Base-by-base conservation (phyloP, 1,140 invertebrate species). In the Euglossa dilemma region DNA sequence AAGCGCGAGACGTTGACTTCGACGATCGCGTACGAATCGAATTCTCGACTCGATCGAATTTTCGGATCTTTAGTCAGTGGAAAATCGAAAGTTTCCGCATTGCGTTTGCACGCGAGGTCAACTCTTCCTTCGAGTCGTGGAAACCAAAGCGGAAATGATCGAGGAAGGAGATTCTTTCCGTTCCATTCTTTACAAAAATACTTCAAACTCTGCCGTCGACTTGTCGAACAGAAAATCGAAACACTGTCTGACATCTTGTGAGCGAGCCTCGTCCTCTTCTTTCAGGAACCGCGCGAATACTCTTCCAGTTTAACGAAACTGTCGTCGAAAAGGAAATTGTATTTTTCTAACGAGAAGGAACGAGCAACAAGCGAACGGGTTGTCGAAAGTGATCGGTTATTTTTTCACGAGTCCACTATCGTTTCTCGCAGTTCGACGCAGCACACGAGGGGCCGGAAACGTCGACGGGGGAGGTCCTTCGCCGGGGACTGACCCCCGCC, bases 401-500 rank as follows among this genome's bases (percentile, higher is more conserved):
- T 47, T 28, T 36, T 3, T 16, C 20, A 6, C 20, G 7, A 43
- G 12, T 20, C 16, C 9, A 23, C 25, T 50, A 72, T 25, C 57
- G 80, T 82, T 82, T 76, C 28, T 59, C 54, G 80, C 73, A 67
- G 9, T 67, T 43, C 20, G 16, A 66, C 63, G 72, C 23, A 57
- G 61, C 72, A 36, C 12, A 28, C 18, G 52, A 61, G 4, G 72
- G 28, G 8, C 45, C 14, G 45, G 56, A 63, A n/a, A n/a, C 14
- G 18, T 52, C 23, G 45, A 63, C 36, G 20, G 9, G 54, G 20
- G 11, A 25, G 45, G 6, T 50, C 25, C 9, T 36, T 14, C 20
- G 20, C 0, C 6, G 11, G 25, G 8, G 16, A 23, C 7, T 3
- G 20, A 52, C 16, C 59, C n/a, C n/a, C 23, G 52, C 43, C 0